Percentiles rank a stretch among this genome's conserved stretches.
Evolutionary conservation across 2,888 invertebrate species (phyloP).

Genomic region (Dryomyza anilis): DNA sequence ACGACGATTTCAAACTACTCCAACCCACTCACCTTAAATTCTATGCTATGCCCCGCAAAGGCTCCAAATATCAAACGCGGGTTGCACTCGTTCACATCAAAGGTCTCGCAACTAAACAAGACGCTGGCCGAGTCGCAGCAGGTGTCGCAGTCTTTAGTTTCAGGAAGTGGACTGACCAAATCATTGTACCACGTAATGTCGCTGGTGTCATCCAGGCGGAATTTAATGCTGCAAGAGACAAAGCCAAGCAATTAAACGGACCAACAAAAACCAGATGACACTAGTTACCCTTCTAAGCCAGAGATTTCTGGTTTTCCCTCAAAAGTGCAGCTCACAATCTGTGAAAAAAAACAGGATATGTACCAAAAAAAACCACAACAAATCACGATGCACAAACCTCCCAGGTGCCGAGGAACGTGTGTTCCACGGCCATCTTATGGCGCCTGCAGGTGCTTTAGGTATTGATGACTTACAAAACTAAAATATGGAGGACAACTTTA

Average conservation of each 20-base stretch:
- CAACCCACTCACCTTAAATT: slow-evolving; percentile 63
- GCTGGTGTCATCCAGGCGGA: slow-evolving; percentile 66
- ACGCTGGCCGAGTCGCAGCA: slow-evolving; percentile 62
- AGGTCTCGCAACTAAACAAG: slow-evolving; percentile 72
- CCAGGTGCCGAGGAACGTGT: slow-evolving; percentile 65
- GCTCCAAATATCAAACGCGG: slow-evolving; percentile 66
- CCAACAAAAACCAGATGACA: not conserved
- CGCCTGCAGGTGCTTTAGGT: not conserved
- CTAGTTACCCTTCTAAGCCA: slow-evolving; percentile 53
- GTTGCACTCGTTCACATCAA: slow-evolving; percentile 63
- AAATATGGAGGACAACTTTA: not conserved
- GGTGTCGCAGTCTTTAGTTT: slow-evolving; percentile 51
- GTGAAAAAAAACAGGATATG: not conserved
- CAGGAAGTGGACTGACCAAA: slow-evolving; percentile 60
- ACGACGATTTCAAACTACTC: too few species aligned
- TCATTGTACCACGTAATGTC: slow-evolving; percentile 69
- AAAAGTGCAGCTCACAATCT: slow-evolving; percentile 55
- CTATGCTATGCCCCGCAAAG: slow-evolving; percentile 70
- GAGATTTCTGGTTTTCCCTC: slow-evolving; percentile 53
- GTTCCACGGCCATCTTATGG: slow-evolving; percentile 57
- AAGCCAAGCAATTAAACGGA: not conserved
- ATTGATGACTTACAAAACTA: too few species aligned
- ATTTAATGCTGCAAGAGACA: slow-evolving; percentile 54
- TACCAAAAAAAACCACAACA: not conserved
- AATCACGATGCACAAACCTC: slow-evolving; percentile 59